These are phyloP conservation scores for Pharmacophagus antenor DNA, from an alignment of 2,888 invertebrate genomes.

Conservation along the genomic window DNA sequence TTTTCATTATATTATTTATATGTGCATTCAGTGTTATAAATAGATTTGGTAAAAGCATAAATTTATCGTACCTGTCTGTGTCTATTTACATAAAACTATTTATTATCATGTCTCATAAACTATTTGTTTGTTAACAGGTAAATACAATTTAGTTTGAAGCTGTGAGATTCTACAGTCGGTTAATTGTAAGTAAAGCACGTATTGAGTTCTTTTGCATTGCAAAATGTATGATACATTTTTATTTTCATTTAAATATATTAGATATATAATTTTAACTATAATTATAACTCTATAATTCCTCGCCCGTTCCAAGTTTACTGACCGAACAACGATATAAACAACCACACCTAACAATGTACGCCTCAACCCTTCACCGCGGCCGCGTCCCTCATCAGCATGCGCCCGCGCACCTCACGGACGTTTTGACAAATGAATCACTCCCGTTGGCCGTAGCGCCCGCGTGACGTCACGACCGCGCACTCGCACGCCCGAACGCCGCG, in stretches of 20 bases:
- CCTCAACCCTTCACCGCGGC: neutral
- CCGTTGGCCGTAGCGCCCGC: conserved; percentile 50
- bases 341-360: neutral
- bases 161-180: neutral
- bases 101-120: neutral
- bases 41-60: too few relatives aligned
- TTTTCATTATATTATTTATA: too few relatives aligned
- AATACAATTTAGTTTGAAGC: neutral
- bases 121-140: conserved; percentile 19
- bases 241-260: too few relatives aligned
- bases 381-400: conserved; percentile 62
- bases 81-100: neutral
- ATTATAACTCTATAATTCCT: too few relatives aligned
- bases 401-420: conserved; percentile 69
- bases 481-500: conserved; percentile 67
- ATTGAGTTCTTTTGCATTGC: neutral
- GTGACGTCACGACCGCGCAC: conserved; percentile 75
- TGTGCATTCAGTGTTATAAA: too few relatives aligned
- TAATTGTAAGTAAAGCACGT: conserved; percentile 2
- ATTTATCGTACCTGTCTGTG: too few relatives aligned
- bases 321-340: neutral
- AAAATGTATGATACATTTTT: neutral
- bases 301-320: neutral
- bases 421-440: conserved; percentile 73
- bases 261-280: too few relatives aligned